Evolutionary conservation across 2,797 vertebrate genomes (phyloP).

Genomic region (Xenops minutus): DNA sequence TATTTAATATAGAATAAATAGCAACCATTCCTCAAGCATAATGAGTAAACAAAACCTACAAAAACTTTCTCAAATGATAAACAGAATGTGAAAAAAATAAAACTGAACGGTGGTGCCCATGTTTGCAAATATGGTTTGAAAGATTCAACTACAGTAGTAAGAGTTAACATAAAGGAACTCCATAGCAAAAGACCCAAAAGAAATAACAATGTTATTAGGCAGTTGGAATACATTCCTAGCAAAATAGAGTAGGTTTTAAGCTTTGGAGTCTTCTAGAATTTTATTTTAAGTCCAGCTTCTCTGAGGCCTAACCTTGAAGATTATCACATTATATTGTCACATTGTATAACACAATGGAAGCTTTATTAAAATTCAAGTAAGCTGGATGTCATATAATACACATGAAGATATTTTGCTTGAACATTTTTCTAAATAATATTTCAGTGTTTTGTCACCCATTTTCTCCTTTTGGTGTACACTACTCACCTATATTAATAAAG

Average conservation of each 20-base stretch:
- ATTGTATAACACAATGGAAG: neutral
- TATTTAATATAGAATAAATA: neutral
- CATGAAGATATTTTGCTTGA: neutral
- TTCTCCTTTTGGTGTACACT: neutral
- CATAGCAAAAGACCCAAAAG: accelerated
- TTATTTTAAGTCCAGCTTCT: neutral
- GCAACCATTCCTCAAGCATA: neutral
- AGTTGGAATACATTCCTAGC: neutral
- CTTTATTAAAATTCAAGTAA: neutral
- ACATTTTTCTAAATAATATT: neutral
- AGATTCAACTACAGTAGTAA: neutral
- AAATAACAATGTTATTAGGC: neutral
- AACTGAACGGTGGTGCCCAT: neutral
- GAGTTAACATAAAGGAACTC: neutral
- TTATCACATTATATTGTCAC: neutral
- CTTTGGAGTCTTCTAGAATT: neutral
- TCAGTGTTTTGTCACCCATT: neutral
- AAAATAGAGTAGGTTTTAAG: neutral
- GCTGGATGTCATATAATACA: neutral
- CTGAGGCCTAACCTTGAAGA: neutral
- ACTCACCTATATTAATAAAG: neutral
- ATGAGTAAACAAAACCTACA: neutral
- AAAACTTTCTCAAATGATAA: neutral
- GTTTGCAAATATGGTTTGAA: neutral
- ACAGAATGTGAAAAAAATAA: neutral